Evolutionary conservation across 2,888 invertebrate species (phyloP), one percentile per base, ranked within the genome.

Genomic region (Perizoma affinitatum): DNA sequence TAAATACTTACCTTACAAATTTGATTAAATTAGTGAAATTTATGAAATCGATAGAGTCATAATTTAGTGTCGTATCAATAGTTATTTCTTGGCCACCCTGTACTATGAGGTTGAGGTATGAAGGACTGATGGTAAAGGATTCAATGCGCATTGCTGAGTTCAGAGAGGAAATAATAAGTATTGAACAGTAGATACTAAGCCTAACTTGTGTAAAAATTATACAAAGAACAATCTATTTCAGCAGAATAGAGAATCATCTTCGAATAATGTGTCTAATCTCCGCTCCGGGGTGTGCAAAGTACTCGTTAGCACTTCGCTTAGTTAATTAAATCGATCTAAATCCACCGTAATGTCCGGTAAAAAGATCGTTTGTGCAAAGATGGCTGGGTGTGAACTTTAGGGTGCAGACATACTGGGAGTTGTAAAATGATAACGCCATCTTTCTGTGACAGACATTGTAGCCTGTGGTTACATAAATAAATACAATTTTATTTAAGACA

Each of bases 241-340:
- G 10, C 49, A 41, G 41, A 36, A 45, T 46, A 51, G 46, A 22
- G 35, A 45, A 47, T 33, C 41, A 47, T 51, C 41, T 46, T 45
- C 46, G 49, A 36, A 45, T 49, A 41, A 50, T 45, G 60, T 50
- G 43, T 54, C 43, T 61, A 61, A 66, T 63, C 54, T 58, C 40
- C 43, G 44, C 50, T 43, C 9, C 8, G 49, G 35, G 51, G 50
- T 65, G 68, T 66, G 64, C 40, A 47, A 56, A 60, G 59, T 50
- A 62, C 40, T 65, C 66, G 65, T 73, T 73, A 70, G 54, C 67
- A 65, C 67, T 63, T 65, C 61, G 68, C 71, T 60, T 54, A 42
- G 61, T 63, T 76, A 70, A 72, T 75, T 72, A 72, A 69, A 71
- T 73, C 65, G 63, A 68, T 62, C 59, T 65, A 45, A 50, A 61